A percentile compares a stretch with the other conserved stretches of the same genome.
Evolutionary conservation across 2,113 vertebrate genomes (phyloP).

Genomic region (mouse (Mus musculus)): DNA sequence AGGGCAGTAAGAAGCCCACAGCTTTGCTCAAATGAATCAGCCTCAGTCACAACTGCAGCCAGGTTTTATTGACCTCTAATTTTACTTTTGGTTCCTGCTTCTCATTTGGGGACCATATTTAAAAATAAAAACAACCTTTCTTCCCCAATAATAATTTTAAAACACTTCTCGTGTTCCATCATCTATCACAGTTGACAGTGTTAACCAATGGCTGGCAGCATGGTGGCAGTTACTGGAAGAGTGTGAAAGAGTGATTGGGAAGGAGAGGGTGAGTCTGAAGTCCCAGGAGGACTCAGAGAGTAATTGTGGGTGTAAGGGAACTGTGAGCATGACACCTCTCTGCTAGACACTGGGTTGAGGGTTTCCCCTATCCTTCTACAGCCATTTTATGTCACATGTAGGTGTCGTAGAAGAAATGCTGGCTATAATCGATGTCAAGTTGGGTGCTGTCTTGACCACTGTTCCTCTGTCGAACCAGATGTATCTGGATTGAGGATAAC

Average conservation of each 20-base stretch:
- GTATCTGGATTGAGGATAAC: background rate
- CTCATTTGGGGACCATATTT: background rate
- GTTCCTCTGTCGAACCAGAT: background rate
- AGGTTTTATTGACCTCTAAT: background rate
- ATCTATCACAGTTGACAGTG: background rate
- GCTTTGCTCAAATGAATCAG: background rate
- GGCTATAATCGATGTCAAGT: background rate
- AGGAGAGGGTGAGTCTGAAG: background rate
- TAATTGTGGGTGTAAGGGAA: background rate
- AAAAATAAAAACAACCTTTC: background rate
- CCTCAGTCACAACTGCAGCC: background rate
- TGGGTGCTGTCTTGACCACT: background rate
- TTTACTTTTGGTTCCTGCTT: background rate
- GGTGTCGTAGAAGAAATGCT: background rate
- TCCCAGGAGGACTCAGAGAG: background rate
- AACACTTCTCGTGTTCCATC: background rate
- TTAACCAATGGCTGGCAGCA: background rate
- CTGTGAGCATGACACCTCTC: no score
- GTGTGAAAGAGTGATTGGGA: background rate
- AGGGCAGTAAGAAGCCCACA: background rate
- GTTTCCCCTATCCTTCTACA: background rate
- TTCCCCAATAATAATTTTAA: slow-evolving; percentile 7
- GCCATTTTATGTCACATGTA: background rate
- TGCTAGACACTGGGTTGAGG: background rate
- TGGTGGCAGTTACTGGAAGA: background rate